Conservation (phyloP, 2,888 invertebrate species). For the Athalia cordata region DNA sequence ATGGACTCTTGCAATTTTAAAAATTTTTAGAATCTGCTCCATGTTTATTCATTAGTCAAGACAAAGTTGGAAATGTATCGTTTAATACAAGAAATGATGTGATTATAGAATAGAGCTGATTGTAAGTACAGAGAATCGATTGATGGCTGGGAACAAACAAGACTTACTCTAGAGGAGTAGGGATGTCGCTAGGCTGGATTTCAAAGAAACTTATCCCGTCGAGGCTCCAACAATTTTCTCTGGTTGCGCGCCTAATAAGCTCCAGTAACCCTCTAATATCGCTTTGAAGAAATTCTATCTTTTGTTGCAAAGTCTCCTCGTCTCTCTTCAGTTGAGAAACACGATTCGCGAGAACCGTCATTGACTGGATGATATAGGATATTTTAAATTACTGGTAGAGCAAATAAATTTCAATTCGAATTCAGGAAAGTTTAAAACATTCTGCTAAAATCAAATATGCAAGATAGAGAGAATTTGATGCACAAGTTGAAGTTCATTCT, state of each 20-base stretch:
- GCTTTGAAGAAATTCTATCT: conserved; percentile 74
- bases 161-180: conserved; percentile 61
- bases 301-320: conserved; percentile 71
- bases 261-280: conserved; percentile 77
- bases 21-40: neutral
- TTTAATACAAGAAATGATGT: neutral
- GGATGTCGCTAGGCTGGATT: conserved; percentile 68
- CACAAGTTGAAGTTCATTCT: neutral
- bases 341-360: conserved; percentile 61
- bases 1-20: conserved; percentile 2
- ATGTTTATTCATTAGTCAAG: conserved; percentile 1
- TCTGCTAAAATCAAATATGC: too few relatives aligned
- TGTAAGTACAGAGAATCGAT: neutral
- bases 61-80: neutral
- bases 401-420: conserved; percentile 30
- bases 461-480: too few relatives aligned
- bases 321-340: conserved; percentile 60
- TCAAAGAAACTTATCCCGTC: conserved; percentile 76
- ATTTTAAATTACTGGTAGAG: conserved; percentile 28
- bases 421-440: neutral
- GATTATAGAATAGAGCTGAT: neutral
- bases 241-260: conserved; percentile 75
- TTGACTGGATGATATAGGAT: conserved; percentile 55
- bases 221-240: conserved; percentile 75
- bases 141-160: conserved; percentile 1